These are phyloP conservation scores for Conus canariensis DNA, from an alignment of 2,888 invertebrate genomes.

Conservation along the genomic window DNA sequence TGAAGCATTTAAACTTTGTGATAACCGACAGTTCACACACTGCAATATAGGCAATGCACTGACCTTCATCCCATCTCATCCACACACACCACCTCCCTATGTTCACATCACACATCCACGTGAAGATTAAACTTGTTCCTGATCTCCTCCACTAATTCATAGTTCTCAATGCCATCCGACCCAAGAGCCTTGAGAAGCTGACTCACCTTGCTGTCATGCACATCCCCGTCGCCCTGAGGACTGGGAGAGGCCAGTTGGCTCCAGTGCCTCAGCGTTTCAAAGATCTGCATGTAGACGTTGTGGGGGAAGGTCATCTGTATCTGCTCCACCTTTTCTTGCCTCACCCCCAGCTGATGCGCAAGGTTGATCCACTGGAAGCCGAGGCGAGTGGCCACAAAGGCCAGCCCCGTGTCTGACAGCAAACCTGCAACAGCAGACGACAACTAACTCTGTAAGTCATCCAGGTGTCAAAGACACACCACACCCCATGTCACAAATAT, in stretches of 20 bases:
- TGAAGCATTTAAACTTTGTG: no score
- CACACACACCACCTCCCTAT: not conserved
- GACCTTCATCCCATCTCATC: not conserved
- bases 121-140: slow-evolving; percentile 18
- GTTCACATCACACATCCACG: not conserved
- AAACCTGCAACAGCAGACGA: slow-evolving; percentile 50
- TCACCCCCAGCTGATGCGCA: slow-evolving; percentile 74
- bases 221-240: not conserved
- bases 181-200: slow-evolving; percentile 56
- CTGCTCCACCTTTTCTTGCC: slow-evolving; percentile 77
- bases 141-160: slow-evolving; percentile 48
- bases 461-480: no score
- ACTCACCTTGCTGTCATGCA: slow-evolving; percentile 48
- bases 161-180: slow-evolving; percentile 43
- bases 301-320: slow-evolving; percentile 73
- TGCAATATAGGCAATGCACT: not conserved
- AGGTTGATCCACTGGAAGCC: slow-evolving; percentile 78
- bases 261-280: slow-evolving; percentile 55
- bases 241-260: slow-evolving; percentile 26
- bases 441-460: no score
- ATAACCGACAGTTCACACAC: not conserved
- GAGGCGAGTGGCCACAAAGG: slow-evolving; percentile 62
- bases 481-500: no score
- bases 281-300: slow-evolving; percentile 57
- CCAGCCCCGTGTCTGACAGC: slow-evolving; percentile 65